Base-by-base conservation (phyloP, 2,113 vertebrate species). In the Elanus axillaris region DNA sequence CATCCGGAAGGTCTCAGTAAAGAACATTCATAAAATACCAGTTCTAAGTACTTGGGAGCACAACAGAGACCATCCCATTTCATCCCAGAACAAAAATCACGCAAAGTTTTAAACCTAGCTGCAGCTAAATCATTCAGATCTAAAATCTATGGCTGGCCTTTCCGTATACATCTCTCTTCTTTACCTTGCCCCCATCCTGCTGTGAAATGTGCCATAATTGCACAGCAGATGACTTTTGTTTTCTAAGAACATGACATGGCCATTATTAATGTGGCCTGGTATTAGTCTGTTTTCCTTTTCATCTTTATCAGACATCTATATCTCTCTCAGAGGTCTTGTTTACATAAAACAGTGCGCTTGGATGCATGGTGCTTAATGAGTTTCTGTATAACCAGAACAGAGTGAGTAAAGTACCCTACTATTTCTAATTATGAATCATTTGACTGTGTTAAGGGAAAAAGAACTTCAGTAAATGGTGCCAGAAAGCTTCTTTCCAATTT, bases 291-390 rank as follows among this genome's bases (percentile, higher is more conserved):
- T 86, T 88, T 96, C 90, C 98, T 98, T 98, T 98, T 98, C 96
- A 98, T 98, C 98, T 98, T 98, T 97, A 98, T 98, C 97, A 96
- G 93, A 95, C 97, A 96, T 97, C 95, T 98, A 47, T 97, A 88
- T 97, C 98, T 97, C 97, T 96, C 96, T 96, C 95, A 97, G 97
- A 98, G 97, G 97, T 97, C 97, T 97, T 98, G 97, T 98, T 98
- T 98, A 98, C 97, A 98, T 97, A 97, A 98, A 98, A 98, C 98
- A 98, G 97, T 78, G 72, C 96, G 96, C 96, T 97, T 94, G 95
- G 95, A 95, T 93, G 82, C 94, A 94, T 66, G 93, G 96, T 58
- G 58, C 96, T 98, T 98, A 97, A 97, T 95, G 98, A 98, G 97
- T 96, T 97, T 97, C 97, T 91, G 93, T 83, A 69, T 86, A 96